Evolutionary conservation across 2,113 vertebrate genomes (phyloP), one percentile per base, ranked within the genome.

Genomic region (Vidua chalybeata): DNA sequence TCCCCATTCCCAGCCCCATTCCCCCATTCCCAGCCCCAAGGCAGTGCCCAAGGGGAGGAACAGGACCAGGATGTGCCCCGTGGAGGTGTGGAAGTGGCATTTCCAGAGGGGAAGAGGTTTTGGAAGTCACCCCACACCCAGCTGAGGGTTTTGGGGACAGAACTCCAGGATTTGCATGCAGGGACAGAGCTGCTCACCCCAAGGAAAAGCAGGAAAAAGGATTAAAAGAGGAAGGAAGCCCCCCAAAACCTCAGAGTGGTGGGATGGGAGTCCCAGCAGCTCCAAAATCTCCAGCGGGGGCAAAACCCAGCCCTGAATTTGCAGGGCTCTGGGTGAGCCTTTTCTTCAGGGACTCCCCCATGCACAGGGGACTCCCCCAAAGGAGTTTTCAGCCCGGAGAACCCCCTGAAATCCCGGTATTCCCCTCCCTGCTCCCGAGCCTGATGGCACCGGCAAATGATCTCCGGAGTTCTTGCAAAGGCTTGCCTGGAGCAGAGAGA

Each of bases 181-280:
- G 73, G 0, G 22, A 43, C 77, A 30, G 61, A 78, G 80, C 37
- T 45, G 35, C 8, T 69, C 52, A 33, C 62, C 56, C 21, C 13
- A 7, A 62, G 27, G 3, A 16, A 48, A 66, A 71, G 66, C 41
- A 15, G 11, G 4, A 54, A 4, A 41, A 74, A 28, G 4, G 59
- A 24, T 12, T 11, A 15, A 31, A 21, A 27, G 23, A 41, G 7
- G 39, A 46, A n/a, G 22, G 27, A 59, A 69, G 0, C 10, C 9
- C 35, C 58, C 7, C 5, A 2, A 2, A 7, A 26, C 7, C 24
- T 16, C 13, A 18, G 43, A 6, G 30, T 1, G 5, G 17, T 24
- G 1, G 2, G 22, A 46, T 46, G 45, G 45, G 45, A 46, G 19
- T 31, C 16, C 62, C 58, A 26, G 51, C 52, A 73, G 16, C 71